Evolutionary conservation across 92 coral and sea anemone genomes (phyloP), one percentile per base, ranked within the genome.

Genomic region (Parazoanthus swiftii): DNA sequence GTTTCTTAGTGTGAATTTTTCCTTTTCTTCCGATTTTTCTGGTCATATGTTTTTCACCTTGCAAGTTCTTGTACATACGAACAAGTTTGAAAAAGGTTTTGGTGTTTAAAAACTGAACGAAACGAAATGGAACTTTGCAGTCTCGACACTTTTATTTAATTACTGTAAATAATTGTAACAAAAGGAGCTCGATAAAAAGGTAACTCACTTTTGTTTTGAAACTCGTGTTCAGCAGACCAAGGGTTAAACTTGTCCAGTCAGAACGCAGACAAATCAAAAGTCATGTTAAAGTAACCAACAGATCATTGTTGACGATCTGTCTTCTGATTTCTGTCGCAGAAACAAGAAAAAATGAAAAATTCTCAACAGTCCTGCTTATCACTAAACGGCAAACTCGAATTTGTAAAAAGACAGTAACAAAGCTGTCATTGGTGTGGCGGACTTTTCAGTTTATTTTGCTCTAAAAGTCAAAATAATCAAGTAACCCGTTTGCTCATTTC

Each of bases 301-400:
- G 15, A 77, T 77, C 44, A 77, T 77, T 77, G n/a, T 44, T 75
- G 81, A 10, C 20, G 48, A 77, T 77, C 81, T 77, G 81, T 77
- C 33, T 23, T 77, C 56, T 77, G 81, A 16, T 77, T 77, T 77
- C 56, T 77, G 15, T 11, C 26, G 18, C 9, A 8, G 35, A 48
- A 33, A 77, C 56, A 76, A 1, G 29, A 77, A 20, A 77, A 77
- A 20, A 23, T 77, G 26, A 42, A 77, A 75, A 77, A 14, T 6
- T 4, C 56, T 15, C 44, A 77, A 16, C n/a, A 77, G 33, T 42
- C 5, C 23, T 39, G 20, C 26, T 76, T 76, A 42, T 76, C 42
- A 36, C 21, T 26, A 20, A 63, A 63, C 68, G 14, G 3, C 20
- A 20, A 63, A 20, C 29, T 38, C 26, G 54, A 43, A 42, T 25